Evolutionary conservation across 2,888 invertebrate species (phyloP).

Genomic region (Osedax fenrisi): DNA sequence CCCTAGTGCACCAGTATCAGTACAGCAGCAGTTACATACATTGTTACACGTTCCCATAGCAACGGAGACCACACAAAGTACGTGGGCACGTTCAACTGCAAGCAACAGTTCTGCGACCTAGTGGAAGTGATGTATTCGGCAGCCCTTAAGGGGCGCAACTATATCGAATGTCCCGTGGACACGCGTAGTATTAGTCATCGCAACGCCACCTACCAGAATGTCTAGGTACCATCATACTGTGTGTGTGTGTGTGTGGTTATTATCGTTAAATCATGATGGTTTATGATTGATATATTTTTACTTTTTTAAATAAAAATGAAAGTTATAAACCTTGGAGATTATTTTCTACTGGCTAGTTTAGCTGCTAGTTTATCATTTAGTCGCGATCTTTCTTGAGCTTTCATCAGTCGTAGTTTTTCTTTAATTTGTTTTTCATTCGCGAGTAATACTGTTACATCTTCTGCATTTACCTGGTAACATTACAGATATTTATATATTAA

Average conservation of each 20-base stretch:
- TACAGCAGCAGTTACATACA: no score
- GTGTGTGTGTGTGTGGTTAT: no score
- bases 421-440: neutral
- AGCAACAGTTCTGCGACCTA: neutral
- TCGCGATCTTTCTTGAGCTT: neutral
- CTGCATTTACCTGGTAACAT: neutral
- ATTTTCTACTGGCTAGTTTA: neutral
- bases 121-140: neutral
- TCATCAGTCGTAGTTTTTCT: neutral
- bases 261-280: no score
- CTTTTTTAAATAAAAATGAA: no score
- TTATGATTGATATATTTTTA: no score
- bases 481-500: neutral
- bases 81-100: neutral
- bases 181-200: neutral
- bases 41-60: no score
- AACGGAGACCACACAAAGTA: neutral
- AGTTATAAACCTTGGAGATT: no score
- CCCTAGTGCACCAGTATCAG: no score
- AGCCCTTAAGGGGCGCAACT: neutral
- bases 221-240: no score
- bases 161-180: neutral
- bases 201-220: neutral
- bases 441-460: neutral
- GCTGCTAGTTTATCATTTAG: neutral